phyloP scores from a whole-genome alignment of 2,113 vertebrate species.

The Laterallus jamaicensis region DNA sequence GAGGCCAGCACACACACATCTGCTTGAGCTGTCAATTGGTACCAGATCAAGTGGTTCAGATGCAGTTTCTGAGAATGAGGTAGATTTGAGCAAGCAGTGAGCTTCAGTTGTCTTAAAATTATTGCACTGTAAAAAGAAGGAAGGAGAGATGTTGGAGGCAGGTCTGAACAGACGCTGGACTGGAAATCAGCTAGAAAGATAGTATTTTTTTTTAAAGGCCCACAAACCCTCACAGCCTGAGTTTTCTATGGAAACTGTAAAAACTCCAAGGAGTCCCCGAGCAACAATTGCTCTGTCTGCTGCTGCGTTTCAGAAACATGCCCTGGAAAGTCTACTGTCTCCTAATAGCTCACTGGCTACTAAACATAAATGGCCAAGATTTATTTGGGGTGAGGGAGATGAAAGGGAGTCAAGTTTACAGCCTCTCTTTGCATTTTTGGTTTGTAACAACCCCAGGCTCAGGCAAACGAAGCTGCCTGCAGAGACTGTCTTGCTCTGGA shows the following conservation, averaged over 20 bases:
- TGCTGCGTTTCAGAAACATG: not conserved
- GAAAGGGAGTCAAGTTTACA: constrained; percentile 4
- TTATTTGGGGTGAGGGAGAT: constrained; percentile 26
- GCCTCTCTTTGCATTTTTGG: not conserved
- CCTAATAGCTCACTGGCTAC: constrained; percentile 24
- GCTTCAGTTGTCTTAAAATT: not conserved
- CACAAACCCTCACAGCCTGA: not conserved
- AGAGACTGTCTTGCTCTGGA: not conserved
- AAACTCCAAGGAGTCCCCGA: not conserved
- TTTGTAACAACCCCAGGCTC: not conserved
- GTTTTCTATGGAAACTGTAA: constrained; percentile 34
- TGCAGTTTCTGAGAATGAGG: not conserved
- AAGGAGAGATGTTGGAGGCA: not conserved
- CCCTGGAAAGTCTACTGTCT: constrained; percentile 1
- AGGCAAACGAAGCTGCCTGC: not conserved
- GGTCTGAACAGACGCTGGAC: not conserved
- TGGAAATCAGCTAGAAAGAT: not conserved
- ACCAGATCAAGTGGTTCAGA: not conserved
- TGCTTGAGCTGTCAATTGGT: not conserved
- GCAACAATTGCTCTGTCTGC: constrained; percentile 25
- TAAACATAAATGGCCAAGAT: not conserved
- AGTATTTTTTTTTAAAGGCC: not conserved
- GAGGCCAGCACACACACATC: not conserved
- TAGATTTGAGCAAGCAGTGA: not conserved
- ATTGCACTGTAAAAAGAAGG: not conserved